Conservation (phyloP, 2,797 vertebrate species). For the Champsocephalus esox region DNA sequence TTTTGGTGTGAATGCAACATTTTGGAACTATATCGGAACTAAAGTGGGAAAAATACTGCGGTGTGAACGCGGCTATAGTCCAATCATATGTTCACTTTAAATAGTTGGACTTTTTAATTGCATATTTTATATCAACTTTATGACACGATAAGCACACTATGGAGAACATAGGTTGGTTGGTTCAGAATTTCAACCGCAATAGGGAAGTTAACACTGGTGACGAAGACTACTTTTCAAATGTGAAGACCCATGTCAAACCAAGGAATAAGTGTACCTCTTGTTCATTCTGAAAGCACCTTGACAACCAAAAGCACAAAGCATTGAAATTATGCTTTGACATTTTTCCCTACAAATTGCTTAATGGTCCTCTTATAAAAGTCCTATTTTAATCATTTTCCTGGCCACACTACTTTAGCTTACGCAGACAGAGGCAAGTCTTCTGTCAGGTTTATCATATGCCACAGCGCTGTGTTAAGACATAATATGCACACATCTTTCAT, state of each 20-base stretch:
- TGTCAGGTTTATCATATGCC: conserved; percentile 28
- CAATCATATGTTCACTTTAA: too few relatives aligned
- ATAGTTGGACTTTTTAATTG: too few relatives aligned
- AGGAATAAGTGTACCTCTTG: neutral
- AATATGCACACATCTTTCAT: conserved; percentile 10
- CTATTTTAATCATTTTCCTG: neutral
- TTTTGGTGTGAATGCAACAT: too few relatives aligned
- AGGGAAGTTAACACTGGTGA: too few relatives aligned
- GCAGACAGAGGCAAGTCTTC: conserved; percentile 9
- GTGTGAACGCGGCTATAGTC: too few relatives aligned
- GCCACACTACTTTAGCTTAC: neutral
- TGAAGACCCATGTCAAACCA: neutral
- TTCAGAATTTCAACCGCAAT: too few relatives aligned
- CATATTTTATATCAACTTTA: too few relatives aligned
- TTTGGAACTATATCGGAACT: too few relatives aligned
- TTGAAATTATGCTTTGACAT: neutral
- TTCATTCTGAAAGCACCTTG: conserved; percentile 14
- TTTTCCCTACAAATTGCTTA: neutral
- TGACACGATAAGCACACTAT: too few relatives aligned
- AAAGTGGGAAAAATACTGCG: too few relatives aligned
- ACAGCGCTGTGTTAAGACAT: conserved; percentile 15
- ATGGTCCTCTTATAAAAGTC: conserved; percentile 1
- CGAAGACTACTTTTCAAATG: neutral
- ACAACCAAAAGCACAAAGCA: neutral
- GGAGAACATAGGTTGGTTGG: too few relatives aligned